These are phyloP conservation scores for Montipora cactus DNA, from an alignment of 64 coral and sea anemone species.

Conservation along the genomic window DNA sequence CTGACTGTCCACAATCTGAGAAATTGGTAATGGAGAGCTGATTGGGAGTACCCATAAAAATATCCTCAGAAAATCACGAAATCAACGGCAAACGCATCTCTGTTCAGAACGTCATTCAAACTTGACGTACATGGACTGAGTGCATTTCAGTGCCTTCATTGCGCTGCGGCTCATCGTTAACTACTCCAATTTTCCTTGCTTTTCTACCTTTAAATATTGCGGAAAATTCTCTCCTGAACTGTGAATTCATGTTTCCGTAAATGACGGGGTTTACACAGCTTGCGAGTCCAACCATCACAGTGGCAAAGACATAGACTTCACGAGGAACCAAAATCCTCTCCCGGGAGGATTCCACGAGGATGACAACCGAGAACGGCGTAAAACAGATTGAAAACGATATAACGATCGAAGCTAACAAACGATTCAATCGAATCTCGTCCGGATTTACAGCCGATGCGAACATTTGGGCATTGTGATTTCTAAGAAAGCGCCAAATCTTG, in stretches of 20 bases:
- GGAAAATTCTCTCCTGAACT: conserved; percentile 51
- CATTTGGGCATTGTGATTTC: conserved; percentile 4
- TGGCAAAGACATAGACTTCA: conserved; percentile 31
- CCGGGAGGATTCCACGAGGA: background rate
- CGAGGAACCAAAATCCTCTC: conserved; percentile 24
- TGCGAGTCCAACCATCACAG: background rate
- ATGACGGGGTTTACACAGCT: conserved; percentile 58
- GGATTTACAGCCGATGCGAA: background rate
- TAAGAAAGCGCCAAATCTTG: conserved; percentile 17
- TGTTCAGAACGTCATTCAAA: no score
- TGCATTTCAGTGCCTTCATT: background rate
- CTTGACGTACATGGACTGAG: no score
- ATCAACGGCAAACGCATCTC: no score
- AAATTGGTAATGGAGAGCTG: no score
- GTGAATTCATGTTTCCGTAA: conserved; percentile 57
- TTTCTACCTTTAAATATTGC: conserved; percentile 10
- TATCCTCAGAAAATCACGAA: no score
- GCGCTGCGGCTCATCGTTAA: background rate
- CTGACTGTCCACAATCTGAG: no score
- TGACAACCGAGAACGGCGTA: conserved; percentile 10
- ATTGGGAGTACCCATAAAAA: no score
- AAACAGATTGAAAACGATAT: conserved; percentile 9
- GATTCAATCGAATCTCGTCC: conserved; percentile 10
- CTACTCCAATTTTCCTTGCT: background rate
- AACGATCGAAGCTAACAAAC: conserved; percentile 9